Base-by-base conservation (phyloP, 2,888 invertebrate genomes). In the Caradrina clavipalpis region DNA sequence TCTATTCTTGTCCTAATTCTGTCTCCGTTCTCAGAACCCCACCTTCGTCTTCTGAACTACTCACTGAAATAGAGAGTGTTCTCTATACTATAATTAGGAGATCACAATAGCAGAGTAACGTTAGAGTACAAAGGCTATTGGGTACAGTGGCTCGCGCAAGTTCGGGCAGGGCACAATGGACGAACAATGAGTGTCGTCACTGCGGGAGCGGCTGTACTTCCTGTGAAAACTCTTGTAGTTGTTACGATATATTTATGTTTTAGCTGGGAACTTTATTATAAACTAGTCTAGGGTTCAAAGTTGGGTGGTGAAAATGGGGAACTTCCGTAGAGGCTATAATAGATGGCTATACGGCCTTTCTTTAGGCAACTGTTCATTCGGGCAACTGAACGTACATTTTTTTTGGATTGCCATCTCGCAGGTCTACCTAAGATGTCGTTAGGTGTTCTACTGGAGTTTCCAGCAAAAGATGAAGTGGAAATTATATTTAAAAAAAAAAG, bases 151-250 rank as follows among this genome's bases (percentile, higher is more conserved):
- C 39, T 11, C 51, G 53, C 60, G 63, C 80, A 69, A 69, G 76
- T 76, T 60, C 22, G 22, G 13, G 6, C 2, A 10, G 22, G 19
- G 49, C 63, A 80, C 76, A 76, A 80, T 76, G 53, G 35, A 1
- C 26, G 17, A 17, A 76, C 80, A 76, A 76, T 63, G 63, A 59
- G 21, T 56, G 69, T n/a, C 60, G 76, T 56, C 80, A 69, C 69
- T 63, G 59, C 4, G 56, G 76, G 76, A 76, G 76, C 26, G 80
- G 56, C 56, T 80, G 76, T 76, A 76, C 63, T 76, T 76, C 76
- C 76, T 80, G 76, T 76, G 76, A 68, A 55, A 68, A 59, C 58
- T 68, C 22, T 11, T 39, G 11, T 19, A 67, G 39, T 59, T 60
- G 51, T 47, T 7, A 22, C 42, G 55, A 73, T 49, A 15, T 0